Conservation (phyloP, 2,888 invertebrate species). For the Dicyrtomina minuta region DNA sequence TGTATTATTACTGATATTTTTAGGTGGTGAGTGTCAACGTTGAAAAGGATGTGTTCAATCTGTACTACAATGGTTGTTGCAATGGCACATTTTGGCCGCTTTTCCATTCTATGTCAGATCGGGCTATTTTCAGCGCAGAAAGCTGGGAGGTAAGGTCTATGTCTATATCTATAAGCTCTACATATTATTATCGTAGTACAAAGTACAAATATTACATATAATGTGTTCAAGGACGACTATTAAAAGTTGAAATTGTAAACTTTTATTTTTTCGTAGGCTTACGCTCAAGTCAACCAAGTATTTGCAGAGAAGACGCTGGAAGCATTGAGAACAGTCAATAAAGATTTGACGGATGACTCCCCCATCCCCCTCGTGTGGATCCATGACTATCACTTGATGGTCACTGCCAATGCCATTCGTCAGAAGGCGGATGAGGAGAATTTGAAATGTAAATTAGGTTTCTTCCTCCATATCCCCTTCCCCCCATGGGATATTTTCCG, state of each 20-base stretch:
- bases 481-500: slow-evolving; percentile 92
- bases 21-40: slow-evolving; percentile 80
- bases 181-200: too few relatives aligned
- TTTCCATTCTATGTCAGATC: slow-evolving; percentile 89
- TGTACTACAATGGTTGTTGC: slow-evolving; percentile 71
- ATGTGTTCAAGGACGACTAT: too few relatives aligned
- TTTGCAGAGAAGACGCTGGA: slow-evolving; percentile 78
- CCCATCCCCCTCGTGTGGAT: slow-evolving; percentile 82
- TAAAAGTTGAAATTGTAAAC: too few relatives aligned
- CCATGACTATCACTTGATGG: slow-evolving; percentile 91
- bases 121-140: slow-evolving; percentile 77
- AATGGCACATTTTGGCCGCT: slow-evolving; percentile 88
- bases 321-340: slow-evolving; percentile 63
- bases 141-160: slow-evolving; percentile 65
- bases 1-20: neutral
- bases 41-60: slow-evolving; percentile 74
- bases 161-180: neutral
- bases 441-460: slow-evolving; percentile 77
- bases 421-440: slow-evolving; percentile 77
- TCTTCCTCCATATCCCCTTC: slow-evolving; percentile 93
- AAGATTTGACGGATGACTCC: slow-evolving; percentile 60
- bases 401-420: slow-evolving; percentile 87
- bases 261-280: slow-evolving; percentile 62
- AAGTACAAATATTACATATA: too few relatives aligned
- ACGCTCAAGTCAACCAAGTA: slow-evolving; percentile 75